Percentiles rank a stretch among this genome's conserved stretches.
Conservation (phyloP, 2,113 vertebrate species). For the Capreolus pygargus region DNA sequence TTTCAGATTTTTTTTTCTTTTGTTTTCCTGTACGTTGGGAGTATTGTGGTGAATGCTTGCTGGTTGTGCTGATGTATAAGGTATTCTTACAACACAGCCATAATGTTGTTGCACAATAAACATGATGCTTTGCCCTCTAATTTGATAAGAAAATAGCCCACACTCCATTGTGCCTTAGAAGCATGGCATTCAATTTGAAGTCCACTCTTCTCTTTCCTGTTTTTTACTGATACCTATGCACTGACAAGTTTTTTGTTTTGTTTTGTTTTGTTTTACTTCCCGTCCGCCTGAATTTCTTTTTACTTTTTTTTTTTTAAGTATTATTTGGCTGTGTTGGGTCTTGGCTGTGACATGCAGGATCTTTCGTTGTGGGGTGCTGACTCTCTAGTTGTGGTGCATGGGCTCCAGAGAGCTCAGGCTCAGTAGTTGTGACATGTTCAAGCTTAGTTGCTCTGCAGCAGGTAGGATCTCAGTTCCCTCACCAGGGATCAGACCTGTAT, state of each 20-base stretch:
- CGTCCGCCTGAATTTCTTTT: neutral
- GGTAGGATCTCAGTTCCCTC: neutral
- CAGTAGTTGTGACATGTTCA: neutral
- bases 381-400: neutral
- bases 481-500: neutral
- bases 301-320: neutral
- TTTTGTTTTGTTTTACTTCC: neutral
- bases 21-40: neutral
- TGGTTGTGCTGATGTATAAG: neutral
- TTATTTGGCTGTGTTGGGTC: neutral
- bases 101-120: constrained; percentile 6
- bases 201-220: constrained; percentile 8
- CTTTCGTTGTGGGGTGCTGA: neutral
- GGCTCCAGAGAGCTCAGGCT: neutral
- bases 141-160: neutral
- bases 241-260: neutral
- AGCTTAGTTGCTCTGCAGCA: neutral
- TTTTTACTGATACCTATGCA: neutral
- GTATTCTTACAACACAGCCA: neutral
- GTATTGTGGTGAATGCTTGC: neutral
- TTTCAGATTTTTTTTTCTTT: neutral
- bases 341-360: neutral
- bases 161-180: neutral
- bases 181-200: neutral
- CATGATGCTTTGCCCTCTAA: neutral